A percentile compares a stretch with the other conserved stretches of the same genome.
Evolutionary conservation across 2,888 invertebrate species (phyloP).

Genomic region (Drosophila buzzatii): DNA sequence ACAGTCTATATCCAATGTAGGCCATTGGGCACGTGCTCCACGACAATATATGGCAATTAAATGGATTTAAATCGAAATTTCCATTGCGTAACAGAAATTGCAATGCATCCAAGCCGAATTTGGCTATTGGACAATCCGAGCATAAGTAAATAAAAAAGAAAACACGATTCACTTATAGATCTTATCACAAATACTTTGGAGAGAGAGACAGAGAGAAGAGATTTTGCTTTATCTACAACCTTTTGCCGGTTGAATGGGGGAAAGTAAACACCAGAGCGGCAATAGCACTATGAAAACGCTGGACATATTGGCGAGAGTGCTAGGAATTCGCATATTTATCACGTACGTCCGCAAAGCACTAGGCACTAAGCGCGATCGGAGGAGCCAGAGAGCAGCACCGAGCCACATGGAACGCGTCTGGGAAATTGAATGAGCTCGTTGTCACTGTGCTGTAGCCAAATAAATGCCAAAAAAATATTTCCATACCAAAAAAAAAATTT

Average conservation of each 20-base stretch:
- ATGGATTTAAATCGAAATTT: slow-evolving; percentile 77
- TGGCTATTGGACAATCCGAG: slow-evolving; percentile 36
- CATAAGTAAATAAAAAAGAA: slow-evolving; percentile 3
- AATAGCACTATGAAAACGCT: slow-evolving; percentile 31
- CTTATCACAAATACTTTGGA: slow-evolving; percentile 8
- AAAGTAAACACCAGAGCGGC: slow-evolving; percentile 54
- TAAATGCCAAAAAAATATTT: slow-evolving; percentile 37
- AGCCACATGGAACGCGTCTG: slow-evolving; percentile 61
- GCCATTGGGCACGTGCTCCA: slow-evolving; percentile 72
- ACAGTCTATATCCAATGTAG: slow-evolving; percentile 69
- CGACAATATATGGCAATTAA: slow-evolving; percentile 72
- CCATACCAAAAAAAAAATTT: slow-evolving; percentile 8
- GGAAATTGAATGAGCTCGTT: slow-evolving; percentile 67
- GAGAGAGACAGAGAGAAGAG: slow-evolving; percentile 2
- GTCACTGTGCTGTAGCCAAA: slow-evolving; percentile 37
- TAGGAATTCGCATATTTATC: slow-evolving; percentile 52
- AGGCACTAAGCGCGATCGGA: slow-evolving; percentile 12
- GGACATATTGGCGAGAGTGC: slow-evolving; percentile 40
- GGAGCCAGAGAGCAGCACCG: slow-evolving; percentile 15
- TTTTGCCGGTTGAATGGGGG: slow-evolving; percentile 50
- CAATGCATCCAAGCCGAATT: slow-evolving; percentile 51
- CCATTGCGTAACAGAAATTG: slow-evolving; percentile 70
- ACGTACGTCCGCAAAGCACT: slow-evolving; percentile 42
- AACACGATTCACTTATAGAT: slow-evolving; percentile 28
- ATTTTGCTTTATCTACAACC: slow-evolving; percentile 46